These are phyloP conservation scores for Limanda limanda DNA, from an alignment of 2,113 vertebrate species.

Conservation along the genomic window DNA sequence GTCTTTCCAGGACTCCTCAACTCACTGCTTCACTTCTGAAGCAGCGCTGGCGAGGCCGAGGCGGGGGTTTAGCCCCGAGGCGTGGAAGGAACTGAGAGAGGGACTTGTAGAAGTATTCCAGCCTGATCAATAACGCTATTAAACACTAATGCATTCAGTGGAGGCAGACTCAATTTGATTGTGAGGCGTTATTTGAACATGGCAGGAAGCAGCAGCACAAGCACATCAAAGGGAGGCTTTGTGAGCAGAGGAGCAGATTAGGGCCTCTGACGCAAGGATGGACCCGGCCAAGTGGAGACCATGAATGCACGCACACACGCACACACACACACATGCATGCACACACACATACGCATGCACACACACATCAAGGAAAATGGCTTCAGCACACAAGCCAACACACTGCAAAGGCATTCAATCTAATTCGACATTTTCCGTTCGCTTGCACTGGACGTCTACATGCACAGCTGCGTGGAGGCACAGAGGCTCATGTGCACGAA, in stretches of 20 bases:
- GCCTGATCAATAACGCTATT: conserved; percentile 80
- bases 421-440: conserved; percentile 68
- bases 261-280: conserved; percentile 77
- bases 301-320: conserved; percentile 43
- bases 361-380: conserved; percentile 40
- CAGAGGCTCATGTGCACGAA: conserved; percentile 8
- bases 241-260: conserved; percentile 80
- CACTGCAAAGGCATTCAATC: conserved; percentile 71
- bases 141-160: conserved; percentile 78
- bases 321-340: conserved; percentile 38
- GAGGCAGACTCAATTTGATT: conserved; percentile 77
- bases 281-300: conserved; percentile 62
- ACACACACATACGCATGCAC: conserved; percentile 33
- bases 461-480: conserved; percentile 38
- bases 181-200: conserved; percentile 76
- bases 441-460: conserved; percentile 63
- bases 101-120: conserved; percentile 62
- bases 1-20: conserved; percentile 63
- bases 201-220: conserved; percentile 80
- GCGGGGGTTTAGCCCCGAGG: conserved; percentile 43
- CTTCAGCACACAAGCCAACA: conserved; percentile 52
- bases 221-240: conserved; percentile 83
- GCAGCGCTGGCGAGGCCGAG: conserved; percentile 5
- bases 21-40: conserved; percentile 73
- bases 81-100: conserved; percentile 47